A percentile compares a stretch with the other conserved stretches of the same genome.
Evolutionary conservation across 2,797 vertebrate genomes (phyloP).

Genomic region (Acrossocheilus fasciatus): DNA sequence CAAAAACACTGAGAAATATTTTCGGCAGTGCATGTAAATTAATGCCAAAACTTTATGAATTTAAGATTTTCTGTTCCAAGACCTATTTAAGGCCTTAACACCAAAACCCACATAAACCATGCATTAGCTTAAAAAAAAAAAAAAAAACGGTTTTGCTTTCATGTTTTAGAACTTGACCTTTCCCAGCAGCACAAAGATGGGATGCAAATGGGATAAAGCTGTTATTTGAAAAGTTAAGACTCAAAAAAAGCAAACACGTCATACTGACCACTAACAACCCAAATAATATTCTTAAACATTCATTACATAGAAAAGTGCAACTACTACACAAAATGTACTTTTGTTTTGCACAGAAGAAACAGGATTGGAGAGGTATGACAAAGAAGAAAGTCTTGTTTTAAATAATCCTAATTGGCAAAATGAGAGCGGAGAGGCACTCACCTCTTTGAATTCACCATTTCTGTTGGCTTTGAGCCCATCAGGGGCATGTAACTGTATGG

Average conservation of each 20-base stretch:
- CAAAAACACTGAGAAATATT: not conserved
- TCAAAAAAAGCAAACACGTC: not conserved
- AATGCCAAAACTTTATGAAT: not conserved
- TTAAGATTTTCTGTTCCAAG: not conserved
- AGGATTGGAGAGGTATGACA: too few relatives aligned
- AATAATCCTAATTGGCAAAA: too few relatives aligned
- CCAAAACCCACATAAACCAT: not conserved
- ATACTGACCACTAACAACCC: not conserved
- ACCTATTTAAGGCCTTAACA: not conserved
- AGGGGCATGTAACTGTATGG: conserved; percentile 91
- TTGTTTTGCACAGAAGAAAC: not conserved
- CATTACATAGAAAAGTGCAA: not conserved
- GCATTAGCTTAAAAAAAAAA: not conserved
- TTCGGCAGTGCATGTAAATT: not conserved
- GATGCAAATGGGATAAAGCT: not conserved
- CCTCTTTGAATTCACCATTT: conserved; percentile 95
- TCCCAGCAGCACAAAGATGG: not conserved
- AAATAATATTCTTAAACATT: not conserved
- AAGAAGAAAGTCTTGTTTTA: too few relatives aligned
- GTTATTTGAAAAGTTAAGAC: not conserved
- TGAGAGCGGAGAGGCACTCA: conserved; percentile 61
- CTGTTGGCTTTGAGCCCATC: conserved; percentile 88
- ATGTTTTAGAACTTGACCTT: not conserved
- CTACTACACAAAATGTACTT: not conserved
- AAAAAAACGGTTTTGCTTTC: not conserved